Evolutionary conservation across 2,888 invertebrate genomes (phyloP), one percentile per base, ranked within the genome.

Genomic region (Diarsia rubi): DNA sequence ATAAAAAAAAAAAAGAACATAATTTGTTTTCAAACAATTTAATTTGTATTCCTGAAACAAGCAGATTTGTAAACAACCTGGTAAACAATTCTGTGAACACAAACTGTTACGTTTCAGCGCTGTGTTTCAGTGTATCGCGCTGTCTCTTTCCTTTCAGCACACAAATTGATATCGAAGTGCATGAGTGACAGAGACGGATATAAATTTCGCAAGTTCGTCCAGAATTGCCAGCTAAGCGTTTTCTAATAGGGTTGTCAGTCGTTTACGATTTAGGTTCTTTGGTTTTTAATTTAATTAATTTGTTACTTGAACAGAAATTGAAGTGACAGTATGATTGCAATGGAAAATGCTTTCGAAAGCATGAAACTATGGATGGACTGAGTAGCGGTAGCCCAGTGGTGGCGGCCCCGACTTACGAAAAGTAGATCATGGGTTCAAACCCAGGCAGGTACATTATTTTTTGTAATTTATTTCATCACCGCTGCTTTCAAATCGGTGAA

Each of bases 101-200:
- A 68, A 84, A 82, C 71, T 75, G 57, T 72, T 59, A 59, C 70
- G 71, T 84, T 85, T 77, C 85, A 86, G 85, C 76, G 76, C 83
- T 87, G 81, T 86, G 85, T 90, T 90, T 87, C 88, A 88, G 86
- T 73, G 75, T 74, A 65, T 80, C 71, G 75, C 65, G 75, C 87
- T 79, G 81, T 91, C 90, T 90, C 91, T 91, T 89, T 91, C 89
- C 86, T 89, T 91, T 89, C 87, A 89, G 81, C 77, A 82, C 78
- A 89, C 88, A 91, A 92, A 92, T 92, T 93, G 92, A 92, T 92
- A 92, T 90, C 78, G 73, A 84, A 87, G 86, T 82, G 70, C 78
- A 81, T 82, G 93, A 88, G 89, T 87, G 93, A 93, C 91, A 90
- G 93, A 93, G 94, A 94, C 85, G 87, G 90, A 88, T 90, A 93